Base-by-base conservation (phyloP, 2,888 invertebrate genomes). In the Drosophila testacea region DNA sequence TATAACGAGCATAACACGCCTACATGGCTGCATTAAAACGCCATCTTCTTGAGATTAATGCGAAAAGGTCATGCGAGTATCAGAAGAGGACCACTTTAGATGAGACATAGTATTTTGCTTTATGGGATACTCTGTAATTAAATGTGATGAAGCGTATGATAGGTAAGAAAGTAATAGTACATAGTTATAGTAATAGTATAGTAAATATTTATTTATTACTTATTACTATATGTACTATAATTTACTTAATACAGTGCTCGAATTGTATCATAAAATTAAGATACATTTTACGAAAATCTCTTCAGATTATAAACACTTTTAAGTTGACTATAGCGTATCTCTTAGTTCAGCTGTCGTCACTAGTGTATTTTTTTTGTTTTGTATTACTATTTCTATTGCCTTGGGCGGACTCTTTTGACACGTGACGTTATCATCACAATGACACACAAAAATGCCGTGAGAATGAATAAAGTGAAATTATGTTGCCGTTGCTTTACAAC, bases 31-130 rank as follows among this genome's bases (percentile, higher is more conserved):
- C 88, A 83, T 83, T 81, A 88, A 83, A 88, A 88, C 70, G 75
- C 81, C 84, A 88, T 86, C 65, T 62, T 65, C 87, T 75, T 65
- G 79, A 88, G 89, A 83, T 86, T 83, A 83, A 83, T 83, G 83
- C 55, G 82, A 78, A 76, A 78, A 83, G 87, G 84, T 83, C 83
- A 83, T 84, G 83, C 81, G 59, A 74, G 44, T 57, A 70, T 64
- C 62, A 66, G 60, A 61, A 60, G 69, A 65, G 69, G 54, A 50
- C 69, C 57, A 72, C 83, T 73, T 61, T 10, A 50, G 71, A 47
- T 54, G 62, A 69, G 67, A 63, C 84, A 82, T 79, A 82, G 88
- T 76, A 84, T 78, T 83, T 88, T 69, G 72, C 50, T 66, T 27
- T 51, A 10, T n/a, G 6, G 1, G 4, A 57, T 68, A 65, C 69